Evolutionary conservation across 2,797 vertebrate species (phyloP).

Genomic region (Tokudaia tokunoshimensis): DNA sequence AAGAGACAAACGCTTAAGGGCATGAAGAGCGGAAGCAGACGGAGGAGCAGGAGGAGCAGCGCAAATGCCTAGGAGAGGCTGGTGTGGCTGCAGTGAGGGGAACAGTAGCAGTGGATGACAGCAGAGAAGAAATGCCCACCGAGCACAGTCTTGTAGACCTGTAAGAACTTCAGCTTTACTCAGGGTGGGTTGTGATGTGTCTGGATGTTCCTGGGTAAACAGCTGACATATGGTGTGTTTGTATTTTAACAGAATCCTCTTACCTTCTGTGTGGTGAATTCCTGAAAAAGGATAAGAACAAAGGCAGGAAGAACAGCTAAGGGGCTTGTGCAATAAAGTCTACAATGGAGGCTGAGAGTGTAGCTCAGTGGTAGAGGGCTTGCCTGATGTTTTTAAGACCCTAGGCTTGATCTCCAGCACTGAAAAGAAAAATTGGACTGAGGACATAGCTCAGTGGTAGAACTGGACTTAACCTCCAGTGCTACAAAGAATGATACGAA

Average conservation of each 20-base stretch:
- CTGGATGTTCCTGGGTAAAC: background rate
- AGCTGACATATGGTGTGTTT: background rate
- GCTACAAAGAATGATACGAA: background rate
- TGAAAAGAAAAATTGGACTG: background rate
- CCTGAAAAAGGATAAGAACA: conserved; percentile 47
- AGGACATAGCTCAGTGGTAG: background rate
- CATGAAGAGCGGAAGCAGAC: background rate
- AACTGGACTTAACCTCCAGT: background rate
- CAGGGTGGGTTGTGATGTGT: background rate
- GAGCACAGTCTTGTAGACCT: background rate
- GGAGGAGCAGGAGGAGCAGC: background rate
- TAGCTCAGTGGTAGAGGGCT: background rate
- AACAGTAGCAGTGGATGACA: background rate
- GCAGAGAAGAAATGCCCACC: background rate
- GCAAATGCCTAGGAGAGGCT: background rate
- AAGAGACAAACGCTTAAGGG: conserved; percentile 34
- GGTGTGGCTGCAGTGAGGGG: background rate
- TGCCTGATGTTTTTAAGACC: background rate
- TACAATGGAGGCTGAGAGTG: background rate
- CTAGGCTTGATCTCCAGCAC: background rate
- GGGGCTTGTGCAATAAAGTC: background rate
- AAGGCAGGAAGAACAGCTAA: conserved; percentile 41
- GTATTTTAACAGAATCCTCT: background rate
- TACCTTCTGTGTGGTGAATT: background rate
- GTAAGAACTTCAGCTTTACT: background rate